These are phyloP conservation scores for Carollia perspicillata DNA, from an alignment of 2,113 vertebrate species.

Conservation along the genomic window DNA sequence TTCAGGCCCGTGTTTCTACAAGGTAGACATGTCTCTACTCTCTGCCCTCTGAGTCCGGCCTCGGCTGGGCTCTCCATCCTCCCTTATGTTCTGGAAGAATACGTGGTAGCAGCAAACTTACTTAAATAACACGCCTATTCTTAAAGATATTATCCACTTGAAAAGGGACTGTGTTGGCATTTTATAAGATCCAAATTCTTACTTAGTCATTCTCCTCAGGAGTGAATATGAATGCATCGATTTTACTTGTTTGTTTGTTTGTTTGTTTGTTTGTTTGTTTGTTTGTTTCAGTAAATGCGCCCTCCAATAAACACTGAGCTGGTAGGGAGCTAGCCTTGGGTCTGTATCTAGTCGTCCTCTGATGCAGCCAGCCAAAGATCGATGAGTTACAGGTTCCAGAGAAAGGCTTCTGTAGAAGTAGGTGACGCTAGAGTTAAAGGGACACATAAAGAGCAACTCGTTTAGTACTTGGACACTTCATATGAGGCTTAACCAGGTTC, in stretches of 20 bases:
- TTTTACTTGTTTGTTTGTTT: background rate
- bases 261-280: background rate
- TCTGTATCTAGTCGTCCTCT: background rate
- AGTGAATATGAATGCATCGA: background rate
- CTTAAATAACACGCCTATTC: background rate
- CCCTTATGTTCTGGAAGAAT: background rate
- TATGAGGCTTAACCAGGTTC: background rate
- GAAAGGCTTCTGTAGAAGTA: background rate
- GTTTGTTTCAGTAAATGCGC: background rate
- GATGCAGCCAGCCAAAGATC: background rate
- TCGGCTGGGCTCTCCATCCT: background rate
- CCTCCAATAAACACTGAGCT: background rate
- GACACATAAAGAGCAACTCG: background rate
- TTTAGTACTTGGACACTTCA: background rate
- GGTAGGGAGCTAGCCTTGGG: background rate
- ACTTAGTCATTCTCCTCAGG: background rate
- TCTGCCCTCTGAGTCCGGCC: background rate
- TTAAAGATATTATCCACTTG: background rate
- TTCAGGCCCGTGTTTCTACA: background rate
- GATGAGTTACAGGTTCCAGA: background rate
- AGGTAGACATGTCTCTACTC: background rate
- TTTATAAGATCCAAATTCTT: background rate
- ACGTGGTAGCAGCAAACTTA: background rate
- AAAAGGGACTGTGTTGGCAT: background rate
- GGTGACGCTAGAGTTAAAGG: background rate